These are phyloP conservation scores for Caenorhabditis virilis DNA, from an alignment of 2,888 invertebrate genomes.

Conservation along the genomic window DNA sequence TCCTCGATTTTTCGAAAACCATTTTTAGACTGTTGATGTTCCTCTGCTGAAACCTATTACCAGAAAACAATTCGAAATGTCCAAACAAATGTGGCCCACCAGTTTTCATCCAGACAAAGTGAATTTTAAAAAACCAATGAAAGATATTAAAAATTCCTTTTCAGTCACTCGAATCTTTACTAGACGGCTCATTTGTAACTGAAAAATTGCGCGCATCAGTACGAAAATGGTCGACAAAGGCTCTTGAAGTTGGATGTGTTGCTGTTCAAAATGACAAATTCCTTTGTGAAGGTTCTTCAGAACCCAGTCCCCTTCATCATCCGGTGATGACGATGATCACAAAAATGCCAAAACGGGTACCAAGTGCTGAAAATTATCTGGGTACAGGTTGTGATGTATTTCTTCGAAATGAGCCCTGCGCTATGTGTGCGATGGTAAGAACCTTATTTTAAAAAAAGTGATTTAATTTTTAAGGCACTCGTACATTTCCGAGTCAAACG, in stretches of 20 bases:
- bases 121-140: neutral
- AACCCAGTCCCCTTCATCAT: constrained; percentile 21
- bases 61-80: constrained; percentile 18
- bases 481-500: constrained; percentile 43
- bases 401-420: constrained; percentile 39
- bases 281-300: neutral
- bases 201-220: neutral
- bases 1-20: neutral
- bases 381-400: constrained; percentile 46
- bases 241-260: constrained; percentile 20
- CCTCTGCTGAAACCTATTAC: constrained; percentile 23
- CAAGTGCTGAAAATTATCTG: constrained; percentile 21
- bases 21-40: constrained; percentile 16
- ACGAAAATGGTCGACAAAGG: constrained; percentile 2
- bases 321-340: constrained; percentile 42
- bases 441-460: no score
- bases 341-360: constrained; percentile 11
- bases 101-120: constrained; percentile 27
- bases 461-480: no score
- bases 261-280: constrained; percentile 18
- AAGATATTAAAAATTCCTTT: neutral
- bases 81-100: constrained; percentile 24
- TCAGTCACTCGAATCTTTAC: constrained; percentile 19
- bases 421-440: constrained; percentile 52
- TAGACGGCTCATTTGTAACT: constrained; percentile 20